A percentile compares a stretch with the other conserved stretches of the same genome.
These are phyloP conservation scores for Tarsius wallacei DNA, from an alignment of 2,797 vertebrate species.

Conservation along the genomic window DNA sequence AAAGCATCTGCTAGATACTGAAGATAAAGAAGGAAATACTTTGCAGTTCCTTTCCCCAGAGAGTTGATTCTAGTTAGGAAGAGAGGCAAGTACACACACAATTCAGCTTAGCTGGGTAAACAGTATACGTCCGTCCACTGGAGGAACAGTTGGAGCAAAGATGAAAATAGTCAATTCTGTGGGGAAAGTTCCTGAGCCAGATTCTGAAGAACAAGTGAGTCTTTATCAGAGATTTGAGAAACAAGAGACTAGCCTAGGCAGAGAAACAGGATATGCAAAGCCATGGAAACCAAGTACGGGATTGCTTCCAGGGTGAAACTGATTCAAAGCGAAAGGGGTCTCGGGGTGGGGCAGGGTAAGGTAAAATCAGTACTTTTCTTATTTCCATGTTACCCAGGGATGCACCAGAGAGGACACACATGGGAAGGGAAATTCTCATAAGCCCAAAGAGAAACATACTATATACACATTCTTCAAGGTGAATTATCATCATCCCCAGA, in stretches of 20 bases:
- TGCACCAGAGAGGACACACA: rapidly evolving
- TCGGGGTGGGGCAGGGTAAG: background rate
- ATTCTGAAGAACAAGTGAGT: background rate
- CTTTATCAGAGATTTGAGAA: background rate
- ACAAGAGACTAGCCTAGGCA: background rate
- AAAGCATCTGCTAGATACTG: background rate
- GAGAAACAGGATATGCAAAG: background rate
- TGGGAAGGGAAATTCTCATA: background rate
- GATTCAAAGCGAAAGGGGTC: background rate
- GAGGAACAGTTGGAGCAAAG: background rate
- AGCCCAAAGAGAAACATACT: background rate
- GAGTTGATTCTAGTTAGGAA: background rate
- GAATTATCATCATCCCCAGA: background rate
- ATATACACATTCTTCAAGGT: background rate
- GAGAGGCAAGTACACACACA: background rate
- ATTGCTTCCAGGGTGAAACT: background rate
- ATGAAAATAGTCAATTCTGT: background rate
- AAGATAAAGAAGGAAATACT: background rate
- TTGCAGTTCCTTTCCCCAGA: background rate
- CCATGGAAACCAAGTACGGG: background rate
- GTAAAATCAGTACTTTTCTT: background rate
- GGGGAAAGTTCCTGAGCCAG: background rate
- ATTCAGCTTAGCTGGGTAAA: background rate
- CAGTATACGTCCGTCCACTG: background rate
- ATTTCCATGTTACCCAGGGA: background rate